These are phyloP conservation scores for Lagopus muta DNA, from an alignment of 2,113 vertebrate genomes.

Conservation along the genomic window DNA sequence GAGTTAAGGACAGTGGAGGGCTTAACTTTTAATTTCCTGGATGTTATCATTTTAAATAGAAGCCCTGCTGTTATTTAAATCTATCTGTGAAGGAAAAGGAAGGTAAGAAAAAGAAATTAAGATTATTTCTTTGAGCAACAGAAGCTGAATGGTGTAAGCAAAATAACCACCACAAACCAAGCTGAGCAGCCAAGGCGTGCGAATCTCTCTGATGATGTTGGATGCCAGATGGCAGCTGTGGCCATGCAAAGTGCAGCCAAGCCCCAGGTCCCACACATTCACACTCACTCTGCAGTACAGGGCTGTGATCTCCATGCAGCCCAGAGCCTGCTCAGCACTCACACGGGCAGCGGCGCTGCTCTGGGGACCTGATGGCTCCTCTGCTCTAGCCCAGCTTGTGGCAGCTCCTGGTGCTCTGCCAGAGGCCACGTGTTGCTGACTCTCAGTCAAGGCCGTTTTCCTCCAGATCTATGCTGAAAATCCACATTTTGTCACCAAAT, in stretches of 20 bases:
- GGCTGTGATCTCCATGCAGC: accelerated
- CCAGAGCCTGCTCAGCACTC: too few species aligned
- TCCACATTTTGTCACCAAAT: not conserved
- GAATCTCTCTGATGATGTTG: not conserved
- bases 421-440: accelerated
- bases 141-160: not conserved
- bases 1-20: not conserved
- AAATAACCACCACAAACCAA: not conserved
- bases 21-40: conserved; percentile 71
- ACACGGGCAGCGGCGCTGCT: not conserved
- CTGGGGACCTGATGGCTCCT: not conserved
- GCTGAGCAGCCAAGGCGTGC: not conserved
- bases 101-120: not conserved
- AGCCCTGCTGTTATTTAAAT: conserved; percentile 59
- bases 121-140: not conserved
- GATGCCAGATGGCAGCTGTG: not conserved
- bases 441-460: too few species aligned
- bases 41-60: conserved; percentile 45
- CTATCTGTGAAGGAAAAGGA: not conserved
- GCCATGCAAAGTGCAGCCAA: not conserved
- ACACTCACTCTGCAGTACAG: not conserved
- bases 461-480: not conserved
- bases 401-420: not conserved
- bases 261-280: accelerated
- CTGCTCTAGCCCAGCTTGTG: too few species aligned